These are phyloP conservation scores for Conus ventricosus DNA, from an alignment of 1,140 invertebrate genomes.

Conservation along the genomic window DNA sequence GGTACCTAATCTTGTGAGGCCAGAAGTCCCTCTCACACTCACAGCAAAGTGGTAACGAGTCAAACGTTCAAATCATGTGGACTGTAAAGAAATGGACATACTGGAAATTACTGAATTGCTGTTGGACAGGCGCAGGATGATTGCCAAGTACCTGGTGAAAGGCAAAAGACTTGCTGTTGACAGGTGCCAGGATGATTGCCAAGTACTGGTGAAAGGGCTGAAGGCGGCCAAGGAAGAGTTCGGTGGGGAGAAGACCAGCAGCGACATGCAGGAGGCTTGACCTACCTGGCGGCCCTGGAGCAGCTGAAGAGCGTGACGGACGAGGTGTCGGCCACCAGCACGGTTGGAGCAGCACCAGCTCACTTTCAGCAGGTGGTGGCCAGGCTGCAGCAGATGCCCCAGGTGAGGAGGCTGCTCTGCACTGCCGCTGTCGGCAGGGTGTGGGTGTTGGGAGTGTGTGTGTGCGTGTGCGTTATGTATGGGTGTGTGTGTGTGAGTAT, in stretches of 20 bases:
- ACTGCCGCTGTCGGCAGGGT: no score
- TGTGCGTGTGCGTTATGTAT: background rate
- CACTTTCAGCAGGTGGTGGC: conserved; percentile 82
- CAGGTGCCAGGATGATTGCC: conserved; percentile 77
- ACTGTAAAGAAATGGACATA: no score
- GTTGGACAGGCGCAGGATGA: no score
- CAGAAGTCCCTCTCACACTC: no score
- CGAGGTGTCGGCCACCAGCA: conserved; percentile 75
- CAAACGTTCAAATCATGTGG: no score
- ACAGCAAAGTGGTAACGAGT: no score
- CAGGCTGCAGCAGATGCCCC: conserved; percentile 73
- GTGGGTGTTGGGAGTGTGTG: no score
- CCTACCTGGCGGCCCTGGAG: conserved; percentile 79
- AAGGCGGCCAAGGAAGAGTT: conserved; percentile 76
- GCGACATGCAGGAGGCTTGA: conserved; percentile 76
- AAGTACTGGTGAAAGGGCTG: conserved; percentile 65
- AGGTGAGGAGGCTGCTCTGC: background rate
- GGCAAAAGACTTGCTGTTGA: conserved; percentile 22
- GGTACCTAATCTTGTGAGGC: no score
- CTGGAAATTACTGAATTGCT: background rate
- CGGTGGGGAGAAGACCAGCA: conserved; percentile 60
- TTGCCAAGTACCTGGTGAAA: conserved; percentile 67
- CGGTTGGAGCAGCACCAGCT: conserved; percentile 76
- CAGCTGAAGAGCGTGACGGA: conserved; percentile 79
- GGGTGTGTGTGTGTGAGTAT: no score